A percentile compares a stretch with the other conserved stretches of the same genome.
Conservation (phyloP, 2,113 vertebrate genomes). For the Petaurus breviceps region DNA sequence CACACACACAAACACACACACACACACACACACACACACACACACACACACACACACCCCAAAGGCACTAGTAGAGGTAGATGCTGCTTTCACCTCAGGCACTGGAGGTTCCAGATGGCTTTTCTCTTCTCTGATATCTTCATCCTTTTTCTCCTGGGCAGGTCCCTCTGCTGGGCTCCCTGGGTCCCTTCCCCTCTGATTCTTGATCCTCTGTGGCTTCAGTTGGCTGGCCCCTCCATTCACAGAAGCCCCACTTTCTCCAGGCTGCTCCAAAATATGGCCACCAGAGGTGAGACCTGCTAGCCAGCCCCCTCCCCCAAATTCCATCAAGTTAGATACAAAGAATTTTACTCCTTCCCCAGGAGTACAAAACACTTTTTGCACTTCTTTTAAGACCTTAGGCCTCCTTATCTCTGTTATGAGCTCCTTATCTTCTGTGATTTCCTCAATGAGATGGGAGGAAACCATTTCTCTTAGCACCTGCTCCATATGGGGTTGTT, state of each 20-base stretch:
- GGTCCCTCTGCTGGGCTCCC: not conserved
- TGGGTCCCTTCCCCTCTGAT: not conserved
- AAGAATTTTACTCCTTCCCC: not conserved
- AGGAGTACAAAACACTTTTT: not conserved
- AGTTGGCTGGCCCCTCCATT: not conserved
- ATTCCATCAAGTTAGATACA: not conserved
- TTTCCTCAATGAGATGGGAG: not conserved
- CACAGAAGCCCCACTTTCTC: not conserved
- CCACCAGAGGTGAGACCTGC: not conserved
- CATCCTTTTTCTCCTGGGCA: not conserved
- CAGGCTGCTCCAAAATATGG: not conserved
- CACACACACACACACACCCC: not conserved
- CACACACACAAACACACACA: not conserved
- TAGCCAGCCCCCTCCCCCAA: not conserved
- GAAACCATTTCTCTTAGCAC: not conserved
- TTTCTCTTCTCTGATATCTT: not conserved
- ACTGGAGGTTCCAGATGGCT: not conserved
- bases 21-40: too few relatives aligned
- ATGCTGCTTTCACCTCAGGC: not conserved
- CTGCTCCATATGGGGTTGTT: not conserved
- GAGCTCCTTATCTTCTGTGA: not conserved
- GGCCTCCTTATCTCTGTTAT: not conserved
- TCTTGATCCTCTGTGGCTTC: not conserved
- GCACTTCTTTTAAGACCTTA: not conserved
- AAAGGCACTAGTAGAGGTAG: not conserved